Conservation (phyloP, 35 echinoderm and acorn worm genomes). For the Hemicentrotus pulcherrimus region DNA sequence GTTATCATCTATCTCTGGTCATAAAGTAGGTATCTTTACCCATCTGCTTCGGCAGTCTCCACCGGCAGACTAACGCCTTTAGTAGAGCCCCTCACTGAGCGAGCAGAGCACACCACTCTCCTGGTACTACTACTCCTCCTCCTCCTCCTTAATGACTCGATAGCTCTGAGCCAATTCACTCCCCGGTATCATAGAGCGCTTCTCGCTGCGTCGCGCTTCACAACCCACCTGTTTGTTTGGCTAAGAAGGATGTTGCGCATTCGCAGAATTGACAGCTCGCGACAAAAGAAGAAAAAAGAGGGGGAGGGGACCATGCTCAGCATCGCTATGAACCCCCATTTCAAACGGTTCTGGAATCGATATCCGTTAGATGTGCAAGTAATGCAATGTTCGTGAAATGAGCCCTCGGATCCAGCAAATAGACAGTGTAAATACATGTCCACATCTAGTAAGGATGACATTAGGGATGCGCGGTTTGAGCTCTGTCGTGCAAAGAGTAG, state of each 20-base stretch:
- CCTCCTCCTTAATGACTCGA: not conserved
- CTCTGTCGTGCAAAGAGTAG: not conserved
- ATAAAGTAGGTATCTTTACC: too few species aligned
- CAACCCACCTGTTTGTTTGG: not conserved
- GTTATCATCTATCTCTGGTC: too few species aligned
- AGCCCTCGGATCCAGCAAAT: not conserved
- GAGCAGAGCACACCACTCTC: not conserved
- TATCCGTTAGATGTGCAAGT: not conserved
- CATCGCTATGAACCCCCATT: not conserved
- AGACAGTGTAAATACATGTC: not conserved
- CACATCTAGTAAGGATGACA: not conserved
- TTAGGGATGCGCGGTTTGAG: not conserved
- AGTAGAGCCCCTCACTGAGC: not conserved
- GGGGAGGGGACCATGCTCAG: not conserved
- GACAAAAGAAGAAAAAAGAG: not conserved
- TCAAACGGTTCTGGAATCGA: not conserved
- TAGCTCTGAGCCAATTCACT: constrained; percentile 10
- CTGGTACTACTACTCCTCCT: not conserved
- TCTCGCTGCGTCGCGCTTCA: not conserved
- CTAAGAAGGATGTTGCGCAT: constrained; percentile 16
- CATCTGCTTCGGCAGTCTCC: not conserved
- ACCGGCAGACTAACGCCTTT: not conserved
- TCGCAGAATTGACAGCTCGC: not conserved
- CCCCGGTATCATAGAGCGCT: not conserved
- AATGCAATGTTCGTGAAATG: not conserved